Percentiles rank a stretch among this genome's conserved stretches.
phyloP scores from a whole-genome alignment of 2,888 invertebrate genomes.

The Camptogramma bilineatum region DNA sequence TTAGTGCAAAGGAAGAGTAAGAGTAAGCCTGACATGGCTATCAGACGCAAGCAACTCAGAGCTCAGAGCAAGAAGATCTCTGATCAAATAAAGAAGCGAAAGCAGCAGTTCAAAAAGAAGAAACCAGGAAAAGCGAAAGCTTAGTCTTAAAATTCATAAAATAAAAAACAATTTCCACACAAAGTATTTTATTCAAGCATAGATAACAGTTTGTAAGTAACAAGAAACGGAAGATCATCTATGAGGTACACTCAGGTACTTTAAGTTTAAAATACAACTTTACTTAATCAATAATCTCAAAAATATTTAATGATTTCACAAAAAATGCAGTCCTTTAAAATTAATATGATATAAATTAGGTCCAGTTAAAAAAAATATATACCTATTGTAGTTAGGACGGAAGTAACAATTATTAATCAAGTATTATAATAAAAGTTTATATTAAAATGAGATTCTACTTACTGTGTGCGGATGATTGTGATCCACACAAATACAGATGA shows the following conservation, averaged over 20 bases:
- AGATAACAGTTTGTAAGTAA: slow-evolving; percentile 17
- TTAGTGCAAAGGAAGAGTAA: slow-evolving; percentile 64
- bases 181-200: slow-evolving; percentile 45
- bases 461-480: too few species aligned
- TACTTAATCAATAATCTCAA: not conserved
- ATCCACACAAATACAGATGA: too few species aligned
- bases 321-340: not conserved
- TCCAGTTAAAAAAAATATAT: not conserved
- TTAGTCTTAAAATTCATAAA: slow-evolving; percentile 37
- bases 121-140: slow-evolving; percentile 65
- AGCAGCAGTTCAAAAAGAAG: slow-evolving; percentile 73
- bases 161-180: slow-evolving; percentile 55
- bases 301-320: not conserved
- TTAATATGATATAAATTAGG: not conserved
- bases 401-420: not conserved
- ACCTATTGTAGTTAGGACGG: not conserved
- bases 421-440: not conserved
- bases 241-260: slow-evolving; percentile 33
- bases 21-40: slow-evolving; percentile 75
- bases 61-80: slow-evolving; percentile 78
- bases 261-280: slow-evolving; percentile 1
- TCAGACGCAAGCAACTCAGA: slow-evolving; percentile 78
- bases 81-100: slow-evolving; percentile 78
- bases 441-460: too few species aligned
- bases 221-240: slow-evolving; percentile 36